Conservation (phyloP, 2,888 invertebrate species). For the Drosophila melanosoma region DNA sequence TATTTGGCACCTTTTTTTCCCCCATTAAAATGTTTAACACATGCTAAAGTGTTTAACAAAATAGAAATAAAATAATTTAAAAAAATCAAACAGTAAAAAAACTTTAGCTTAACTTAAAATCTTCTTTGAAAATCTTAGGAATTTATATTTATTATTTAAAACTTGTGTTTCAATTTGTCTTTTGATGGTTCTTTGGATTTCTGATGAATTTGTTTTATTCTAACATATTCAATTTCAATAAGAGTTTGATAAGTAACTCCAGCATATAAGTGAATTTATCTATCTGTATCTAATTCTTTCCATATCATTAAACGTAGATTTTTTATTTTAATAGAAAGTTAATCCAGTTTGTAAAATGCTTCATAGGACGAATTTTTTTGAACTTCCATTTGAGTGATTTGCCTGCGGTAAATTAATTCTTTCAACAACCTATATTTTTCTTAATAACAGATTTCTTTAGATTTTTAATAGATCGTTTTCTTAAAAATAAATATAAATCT, state of each 20-base stretch:
- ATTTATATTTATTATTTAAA: not conserved
- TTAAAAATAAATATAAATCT: not conserved
- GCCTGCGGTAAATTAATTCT: not conserved
- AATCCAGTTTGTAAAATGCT: not conserved
- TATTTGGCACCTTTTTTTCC: conserved; percentile 1
- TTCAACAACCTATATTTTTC: not conserved
- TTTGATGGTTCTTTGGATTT: not conserved
- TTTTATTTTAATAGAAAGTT: not conserved
- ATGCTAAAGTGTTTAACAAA: conserved; percentile 3
- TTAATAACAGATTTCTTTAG: not conserved
- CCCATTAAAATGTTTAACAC: conserved; percentile 7
- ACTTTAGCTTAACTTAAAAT: not conserved
- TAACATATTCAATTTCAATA: not conserved
- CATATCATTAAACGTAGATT: not conserved
- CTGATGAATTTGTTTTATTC: not conserved
- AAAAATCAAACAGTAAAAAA: not conserved
- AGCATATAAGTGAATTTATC: not conserved
- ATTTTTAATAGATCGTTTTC: not conserved
- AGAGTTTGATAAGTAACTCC: not conserved
- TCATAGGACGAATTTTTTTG: not conserved
- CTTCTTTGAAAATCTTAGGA: not conserved
- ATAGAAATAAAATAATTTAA: not conserved
- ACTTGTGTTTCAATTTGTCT: not conserved
- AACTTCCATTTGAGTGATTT: not conserved
- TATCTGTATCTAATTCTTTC: not conserved